Conservation (phyloP, 2,113 vertebrate species). For the Suricata suricatta region DNA sequence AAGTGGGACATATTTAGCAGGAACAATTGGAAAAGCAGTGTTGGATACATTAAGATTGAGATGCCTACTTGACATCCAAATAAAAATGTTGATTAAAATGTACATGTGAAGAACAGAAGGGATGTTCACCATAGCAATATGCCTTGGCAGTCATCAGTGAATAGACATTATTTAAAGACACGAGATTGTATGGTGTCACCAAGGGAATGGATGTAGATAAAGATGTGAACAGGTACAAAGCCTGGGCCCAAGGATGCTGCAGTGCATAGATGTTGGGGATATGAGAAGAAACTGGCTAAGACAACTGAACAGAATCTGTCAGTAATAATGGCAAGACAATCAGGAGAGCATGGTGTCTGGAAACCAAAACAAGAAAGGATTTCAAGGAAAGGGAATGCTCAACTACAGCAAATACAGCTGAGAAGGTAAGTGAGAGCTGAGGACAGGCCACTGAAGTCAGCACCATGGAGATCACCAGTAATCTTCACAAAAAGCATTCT, state of each 20-base stretch:
- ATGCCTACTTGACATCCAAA: background rate
- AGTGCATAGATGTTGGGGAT: background rate
- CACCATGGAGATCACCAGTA: background rate
- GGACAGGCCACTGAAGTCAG: background rate
- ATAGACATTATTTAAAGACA: background rate
- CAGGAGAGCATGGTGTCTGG: background rate
- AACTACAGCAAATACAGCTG: background rate
- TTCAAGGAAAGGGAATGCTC: background rate
- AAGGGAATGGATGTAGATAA: background rate
- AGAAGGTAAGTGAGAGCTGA: background rate
- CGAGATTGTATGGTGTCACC: background rate
- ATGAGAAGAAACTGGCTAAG: background rate
- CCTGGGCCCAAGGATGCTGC: background rate
- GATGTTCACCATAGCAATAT: background rate
- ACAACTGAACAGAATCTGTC: background rate
- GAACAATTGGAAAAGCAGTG: background rate
- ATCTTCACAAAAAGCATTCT: background rate
- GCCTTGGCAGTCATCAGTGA: background rate
- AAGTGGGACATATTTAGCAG: background rate
- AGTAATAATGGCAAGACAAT: background rate
- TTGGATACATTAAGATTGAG: background rate
- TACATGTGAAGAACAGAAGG: fast-evolving
- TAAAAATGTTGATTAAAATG: background rate
- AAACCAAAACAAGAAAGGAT: background rate
- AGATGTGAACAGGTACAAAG: background rate